phyloP scores from a whole-genome alignment of 2,888 invertebrate genomes.

The Bursaphelenchus okinawaensis region DNA sequence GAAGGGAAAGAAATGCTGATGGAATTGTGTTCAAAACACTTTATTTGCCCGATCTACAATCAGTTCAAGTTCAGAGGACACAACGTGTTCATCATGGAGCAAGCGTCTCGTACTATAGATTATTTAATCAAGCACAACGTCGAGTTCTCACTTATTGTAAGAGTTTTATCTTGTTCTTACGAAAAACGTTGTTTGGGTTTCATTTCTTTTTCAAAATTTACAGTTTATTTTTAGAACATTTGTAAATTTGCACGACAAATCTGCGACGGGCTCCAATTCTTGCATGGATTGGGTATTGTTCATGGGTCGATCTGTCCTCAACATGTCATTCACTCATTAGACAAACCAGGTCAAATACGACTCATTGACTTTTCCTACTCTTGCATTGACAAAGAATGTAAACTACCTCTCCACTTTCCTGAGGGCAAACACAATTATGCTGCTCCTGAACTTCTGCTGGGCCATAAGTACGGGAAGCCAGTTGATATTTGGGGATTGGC shows the following conservation, averaged over 20 bases:
- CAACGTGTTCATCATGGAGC: background rate
- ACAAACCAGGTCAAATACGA: background rate
- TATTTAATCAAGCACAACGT: background rate
- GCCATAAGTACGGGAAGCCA: conserved; percentile 35
- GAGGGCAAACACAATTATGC: background rate
- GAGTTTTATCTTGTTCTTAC: no score
- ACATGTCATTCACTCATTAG: background rate
- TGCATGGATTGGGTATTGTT: background rate
- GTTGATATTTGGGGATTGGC: conserved; percentile 63
- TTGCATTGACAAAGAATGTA: background rate
- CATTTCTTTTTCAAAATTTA: no score
- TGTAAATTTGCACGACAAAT: background rate
- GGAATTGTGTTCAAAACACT: background rate
- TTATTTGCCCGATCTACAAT: background rate
- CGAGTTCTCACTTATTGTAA: background rate
- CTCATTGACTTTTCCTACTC: background rate
- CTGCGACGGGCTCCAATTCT: background rate
- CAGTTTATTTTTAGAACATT: background rate
- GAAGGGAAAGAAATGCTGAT: background rate
- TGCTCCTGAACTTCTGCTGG: conserved; percentile 27
- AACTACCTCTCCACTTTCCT: background rate
- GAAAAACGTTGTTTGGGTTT: no score
- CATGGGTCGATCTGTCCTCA: background rate
- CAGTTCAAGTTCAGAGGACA: background rate
- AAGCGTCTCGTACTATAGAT: background rate